Percentiles rank a stretch among this genome's conserved stretches.
These are phyloP conservation scores for Margarornis squamiger DNA, from an alignment of 2,797 vertebrate species.

Conservation along the genomic window DNA sequence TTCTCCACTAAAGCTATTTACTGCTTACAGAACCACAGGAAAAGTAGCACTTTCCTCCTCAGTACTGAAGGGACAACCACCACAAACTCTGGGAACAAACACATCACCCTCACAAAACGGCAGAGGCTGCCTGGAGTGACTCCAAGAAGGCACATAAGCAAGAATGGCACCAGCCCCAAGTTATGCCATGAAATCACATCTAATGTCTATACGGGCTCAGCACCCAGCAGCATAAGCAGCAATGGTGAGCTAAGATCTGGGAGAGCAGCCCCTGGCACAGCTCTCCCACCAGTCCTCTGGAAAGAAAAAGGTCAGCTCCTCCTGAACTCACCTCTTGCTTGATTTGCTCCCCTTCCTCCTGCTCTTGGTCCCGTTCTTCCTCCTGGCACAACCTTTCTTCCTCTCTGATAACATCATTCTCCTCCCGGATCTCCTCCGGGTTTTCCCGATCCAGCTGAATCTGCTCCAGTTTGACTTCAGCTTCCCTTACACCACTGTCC, in stretches of 20 bases:
- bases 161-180: background rate
- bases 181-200: background rate
- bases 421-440: constrained; percentile 73
- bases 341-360: constrained; percentile 64
- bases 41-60: background rate
- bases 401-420: constrained; percentile 76
- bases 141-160: background rate
- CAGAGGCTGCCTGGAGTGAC: background rate
- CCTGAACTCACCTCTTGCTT: constrained; percentile 20
- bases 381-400: constrained; percentile 76
- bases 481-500: constrained; percentile 65
- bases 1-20: background rate
- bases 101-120: background rate
- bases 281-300: background rate
- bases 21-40: background rate
- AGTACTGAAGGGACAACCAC: background rate
- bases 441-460: constrained; percentile 74
- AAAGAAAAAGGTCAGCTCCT: background rate
- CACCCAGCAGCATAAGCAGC: background rate
- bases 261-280: background rate
- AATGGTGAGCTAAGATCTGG: background rate
- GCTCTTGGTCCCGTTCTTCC: constrained; percentile 41
- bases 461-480: constrained; percentile 79
- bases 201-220: rapidly evolving
- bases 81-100: background rate